Evolutionary conservation across 1,140 invertebrate species (phyloP).

Genomic region (Eupristina koningsbergeri): DNA sequence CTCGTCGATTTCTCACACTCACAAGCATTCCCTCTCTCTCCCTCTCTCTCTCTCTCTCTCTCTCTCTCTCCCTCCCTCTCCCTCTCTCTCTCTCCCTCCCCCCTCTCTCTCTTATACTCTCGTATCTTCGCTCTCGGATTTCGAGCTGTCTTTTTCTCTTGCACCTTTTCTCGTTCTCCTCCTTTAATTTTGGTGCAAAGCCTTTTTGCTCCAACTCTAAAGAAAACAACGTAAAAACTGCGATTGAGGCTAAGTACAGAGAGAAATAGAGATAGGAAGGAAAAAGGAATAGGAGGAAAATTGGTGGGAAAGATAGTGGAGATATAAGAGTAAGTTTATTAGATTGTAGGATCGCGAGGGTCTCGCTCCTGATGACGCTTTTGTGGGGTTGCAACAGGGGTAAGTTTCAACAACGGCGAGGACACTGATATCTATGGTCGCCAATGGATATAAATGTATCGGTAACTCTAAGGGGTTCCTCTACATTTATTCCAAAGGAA

Average conservation of each 20-base stretch:
- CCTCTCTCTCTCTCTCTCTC: slow-evolving; percentile 23
- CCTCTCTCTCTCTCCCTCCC: slow-evolving; percentile 56
- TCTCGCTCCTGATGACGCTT: not conserved
- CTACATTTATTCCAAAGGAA: not conserved
- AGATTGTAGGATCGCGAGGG: slow-evolving; percentile 13
- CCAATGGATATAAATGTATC: not conserved
- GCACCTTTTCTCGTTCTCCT: not conserved
- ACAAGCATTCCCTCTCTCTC: slow-evolving; percentile 21
- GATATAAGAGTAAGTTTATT: slow-evolving; percentile 38
- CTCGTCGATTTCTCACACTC: slow-evolving; percentile 73
- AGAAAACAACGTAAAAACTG: slow-evolving; percentile 36
- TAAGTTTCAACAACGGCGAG: not conserved
- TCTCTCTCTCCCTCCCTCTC: slow-evolving; percentile 57
- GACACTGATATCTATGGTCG: no score
- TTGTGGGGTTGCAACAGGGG: not conserved
- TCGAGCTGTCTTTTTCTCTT: slow-evolving; percentile 46
- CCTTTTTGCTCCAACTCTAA: slow-evolving; percentile 20
- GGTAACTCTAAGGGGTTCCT: not conserved
- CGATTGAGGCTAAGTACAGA: not conserved
- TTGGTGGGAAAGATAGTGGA: slow-evolving; percentile 8
- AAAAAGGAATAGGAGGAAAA: slow-evolving; percentile 35
- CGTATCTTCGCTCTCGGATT: slow-evolving; percentile 42
- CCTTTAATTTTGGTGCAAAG: not conserved
- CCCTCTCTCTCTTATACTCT: slow-evolving; percentile 20
- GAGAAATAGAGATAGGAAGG: slow-evolving; percentile 5